Base-by-base conservation (phyloP, 2,888 invertebrate genomes). In the Rotaria magnacalcarata region DNA sequence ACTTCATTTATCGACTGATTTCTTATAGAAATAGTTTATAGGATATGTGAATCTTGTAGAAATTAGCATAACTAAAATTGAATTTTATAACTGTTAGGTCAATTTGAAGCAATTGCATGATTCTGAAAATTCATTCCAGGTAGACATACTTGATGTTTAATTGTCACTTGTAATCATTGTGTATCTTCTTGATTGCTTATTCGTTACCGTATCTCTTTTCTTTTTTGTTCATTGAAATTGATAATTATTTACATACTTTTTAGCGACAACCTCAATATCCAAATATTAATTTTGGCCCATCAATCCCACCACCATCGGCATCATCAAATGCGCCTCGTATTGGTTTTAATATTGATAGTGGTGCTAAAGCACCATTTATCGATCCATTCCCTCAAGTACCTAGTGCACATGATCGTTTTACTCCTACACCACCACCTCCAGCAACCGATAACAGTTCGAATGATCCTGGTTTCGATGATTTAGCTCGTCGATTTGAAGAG, bases 251-350 rank as follows among this genome's bases (percentile, higher is more conserved):
- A 52, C 14, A 16, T 0, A 11, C 47, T 24, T 80, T 47, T n/a
- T 43, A 80, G 80, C 80, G 10, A n/a, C 80, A 80, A 47, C 80
- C 80, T 11, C 80, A 80, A 80, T 80, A 80, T 80, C 80, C 80
- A 3, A 80, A 80, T 47, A 80, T 80, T 24, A 80, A 80, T n/a
- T 80, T 24, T 47, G 80, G 47, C n/a, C 80, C 43, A 80, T 67
- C 67, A 16, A 67, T 67, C 14, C 80, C 80, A 80, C 67, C 27
- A 67, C 80, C 80, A n/a, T 11, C 43, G 21, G 2, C 80, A 8
- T 80, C 80, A 14, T 47, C 43, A 4, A 80, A 47, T 43, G 5
- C 47, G n/a, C 47, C 80, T n/a, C 24, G 10, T 47, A 80, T 47
- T 80, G 80, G 80, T 80, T 80, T 80, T n/a, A 80, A 80, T 24